A percentile compares a stretch with the other conserved stretches of the same genome.
Evolutionary conservation across 2,888 invertebrate species (phyloP).

Genomic region (Ditylenchus weischeri): DNA sequence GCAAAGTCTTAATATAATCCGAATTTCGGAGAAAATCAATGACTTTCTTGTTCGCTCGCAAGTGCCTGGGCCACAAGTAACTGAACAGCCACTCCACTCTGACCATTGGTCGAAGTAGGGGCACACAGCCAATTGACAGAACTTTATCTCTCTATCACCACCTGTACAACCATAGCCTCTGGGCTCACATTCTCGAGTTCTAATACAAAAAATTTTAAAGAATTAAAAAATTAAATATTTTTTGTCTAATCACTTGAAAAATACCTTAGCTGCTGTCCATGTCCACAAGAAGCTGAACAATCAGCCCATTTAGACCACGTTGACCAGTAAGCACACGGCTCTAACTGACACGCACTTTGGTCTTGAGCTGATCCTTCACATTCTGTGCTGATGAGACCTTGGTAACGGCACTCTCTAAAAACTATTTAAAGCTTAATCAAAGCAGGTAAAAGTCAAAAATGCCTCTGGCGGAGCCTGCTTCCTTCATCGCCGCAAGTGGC

Average conservation of each 20-base stretch:
- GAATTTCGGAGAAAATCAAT: background rate
- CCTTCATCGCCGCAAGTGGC: constrained; percentile 24
- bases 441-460: background rate
- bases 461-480: constrained; percentile 28
- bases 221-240: background rate
- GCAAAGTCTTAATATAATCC: too few species aligned
- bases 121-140: constrained; percentile 35
- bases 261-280: constrained; percentile 39
- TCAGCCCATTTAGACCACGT: constrained; percentile 58
- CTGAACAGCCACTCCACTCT: constrained; percentile 40
- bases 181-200: constrained; percentile 32
- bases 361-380: constrained; percentile 33
- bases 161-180: constrained; percentile 31
- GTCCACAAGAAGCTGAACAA: constrained; percentile 51
- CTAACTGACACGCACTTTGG: constrained; percentile 28
- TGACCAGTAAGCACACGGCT: constrained; percentile 35
- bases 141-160: constrained; percentile 37
- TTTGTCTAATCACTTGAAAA: too few species aligned
- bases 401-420: constrained; percentile 29
- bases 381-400: constrained; percentile 26
- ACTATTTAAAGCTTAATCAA: background rate
- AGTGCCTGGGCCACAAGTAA: constrained; percentile 36
- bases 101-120: constrained; percentile 38
- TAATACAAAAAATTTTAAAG: background rate
- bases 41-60: constrained; percentile 32